Percentiles rank a stretch among this genome's conserved stretches.
Evolutionary conservation across 1,140 invertebrate genomes (phyloP).

Genomic region (Phenacoccus solenopsis): DNA sequence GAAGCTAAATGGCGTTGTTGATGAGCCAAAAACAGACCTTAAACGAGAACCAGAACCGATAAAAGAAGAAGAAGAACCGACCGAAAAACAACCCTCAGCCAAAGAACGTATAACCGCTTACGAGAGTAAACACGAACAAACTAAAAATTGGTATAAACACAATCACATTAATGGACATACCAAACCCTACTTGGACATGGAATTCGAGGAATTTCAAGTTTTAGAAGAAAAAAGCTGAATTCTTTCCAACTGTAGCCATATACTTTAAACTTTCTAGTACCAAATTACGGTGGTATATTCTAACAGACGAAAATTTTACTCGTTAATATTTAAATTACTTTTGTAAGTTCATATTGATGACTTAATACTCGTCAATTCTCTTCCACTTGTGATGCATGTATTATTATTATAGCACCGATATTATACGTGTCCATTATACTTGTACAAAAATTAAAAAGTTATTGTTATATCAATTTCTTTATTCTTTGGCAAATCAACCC

Average conservation of each 20-base stretch:
- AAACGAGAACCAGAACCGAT: conserved; percentile 20
- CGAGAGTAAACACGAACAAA: conserved; percentile 28
- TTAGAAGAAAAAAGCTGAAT: conserved; percentile 21
- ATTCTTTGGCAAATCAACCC: not conserved
- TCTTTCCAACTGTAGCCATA: no score
- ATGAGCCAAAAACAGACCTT: conserved; percentile 28
- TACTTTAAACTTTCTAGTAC: not conserved
- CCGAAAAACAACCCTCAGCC: conserved; percentile 33
- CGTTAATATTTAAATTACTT: not conserved
- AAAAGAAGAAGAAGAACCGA: conserved; percentile 28
- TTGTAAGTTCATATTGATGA: not conserved
- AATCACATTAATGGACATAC: conserved; percentile 4
- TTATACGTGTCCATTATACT: not conserved
- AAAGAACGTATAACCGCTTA: conserved; percentile 35
- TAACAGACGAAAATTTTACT: not conserved
- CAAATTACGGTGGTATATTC: not conserved
- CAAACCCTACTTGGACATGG: conserved; percentile 53
- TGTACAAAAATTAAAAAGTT: not conserved
- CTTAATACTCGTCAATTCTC: not conserved
- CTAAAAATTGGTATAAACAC: conserved; percentile 26
- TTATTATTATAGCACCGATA: not conserved
- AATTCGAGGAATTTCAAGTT: conserved; percentile 68
- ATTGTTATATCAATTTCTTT: not conserved
- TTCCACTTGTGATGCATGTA: not conserved
- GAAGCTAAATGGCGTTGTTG: conserved; percentile 23